These are phyloP conservation scores for Zophobas morio DNA, from an alignment of 1,140 invertebrate species.

Conservation along the genomic window DNA sequence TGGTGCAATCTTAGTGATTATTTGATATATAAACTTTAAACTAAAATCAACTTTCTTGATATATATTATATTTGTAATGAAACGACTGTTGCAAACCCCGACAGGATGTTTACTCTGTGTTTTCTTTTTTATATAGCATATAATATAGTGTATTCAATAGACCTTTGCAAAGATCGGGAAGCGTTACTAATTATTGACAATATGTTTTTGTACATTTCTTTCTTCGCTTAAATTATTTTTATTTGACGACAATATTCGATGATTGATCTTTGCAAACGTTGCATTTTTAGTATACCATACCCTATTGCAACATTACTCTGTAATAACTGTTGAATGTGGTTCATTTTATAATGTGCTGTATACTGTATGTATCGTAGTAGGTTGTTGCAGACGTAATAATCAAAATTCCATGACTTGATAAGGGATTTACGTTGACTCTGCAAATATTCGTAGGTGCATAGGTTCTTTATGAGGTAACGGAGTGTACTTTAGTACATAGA, in stretches of 20 bases:
- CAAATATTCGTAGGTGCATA: conserved; percentile 36
- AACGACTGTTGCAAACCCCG: conserved; percentile 60
- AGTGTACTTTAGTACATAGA: conserved; percentile 37
- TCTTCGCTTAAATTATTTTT: conserved; percentile 18
- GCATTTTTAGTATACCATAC: conserved; percentile 53
- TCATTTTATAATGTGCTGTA: conserved; percentile 63
- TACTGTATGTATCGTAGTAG: conserved; percentile 62
- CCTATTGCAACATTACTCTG: conserved; percentile 60
- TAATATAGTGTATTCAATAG: conserved; percentile 12
- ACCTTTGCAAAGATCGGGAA: conserved; percentile 41
- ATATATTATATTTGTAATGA: conserved; percentile 51
- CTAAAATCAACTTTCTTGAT: conserved; percentile 49
- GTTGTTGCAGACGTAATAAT: conserved; percentile 52
- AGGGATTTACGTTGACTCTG: conserved; percentile 46
- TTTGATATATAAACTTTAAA: conserved; percentile 46
- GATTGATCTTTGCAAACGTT: conserved; percentile 33
- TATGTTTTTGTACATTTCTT: conserved; percentile 20
- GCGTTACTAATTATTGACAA: conserved; percentile 1
- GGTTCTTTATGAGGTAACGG: conserved; percentile 39
- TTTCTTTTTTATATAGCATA: conserved; percentile 27
- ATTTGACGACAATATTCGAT: not conserved
- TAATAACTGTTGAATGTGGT: conserved; percentile 62
- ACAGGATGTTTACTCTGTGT: conserved; percentile 52
- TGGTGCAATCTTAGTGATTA: conserved; percentile 45
- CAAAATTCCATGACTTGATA: conserved; percentile 46